Base-by-base conservation (phyloP, 2,888 invertebrate species). In the Poecilobothrus nobilitatus region DNA sequence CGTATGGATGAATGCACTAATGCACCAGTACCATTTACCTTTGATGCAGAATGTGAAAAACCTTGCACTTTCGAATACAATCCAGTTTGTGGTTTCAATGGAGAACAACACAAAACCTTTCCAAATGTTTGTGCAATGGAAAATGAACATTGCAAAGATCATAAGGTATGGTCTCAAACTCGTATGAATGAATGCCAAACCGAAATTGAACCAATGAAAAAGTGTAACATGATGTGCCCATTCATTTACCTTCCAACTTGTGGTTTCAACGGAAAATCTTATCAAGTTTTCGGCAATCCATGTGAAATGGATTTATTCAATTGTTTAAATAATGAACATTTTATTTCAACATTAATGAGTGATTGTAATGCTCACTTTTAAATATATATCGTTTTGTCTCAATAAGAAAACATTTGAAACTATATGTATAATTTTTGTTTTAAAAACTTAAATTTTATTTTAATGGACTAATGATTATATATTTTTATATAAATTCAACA, bases 91-190 rank as follows among this genome's bases (percentile, higher is more conserved):
- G 68, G 68, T 18, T 41, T 33, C 20, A 53, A 68, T 53, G 66
- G 68, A 9, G 2, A 66, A 33, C n/a, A 53, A 12, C 61, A 34
- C 22, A 63, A 53, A 67, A 21, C 64, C 0, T 68, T 67, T 9
- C 12, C 5, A 2, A 68, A 68, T 37, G 7, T 22, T 0, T 68
- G 68, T 61, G 1, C 64, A 2, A 44, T 68, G 64, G 18, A 64
- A 44, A 63, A 66, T 61, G 64, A 66, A 64, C 44, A 53, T 27
- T 68, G 68, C 37, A n/a, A 37, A 10, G n/a, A 65, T 7, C n/a
- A 37, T 18, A 9, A 53, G 2, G 53, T 12, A 53, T 53, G 53
- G 53, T 21, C 20, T 18, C 10, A 8, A 37, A 9, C n/a, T 12
- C 6, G 12, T 18, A 53, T 53, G 53, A 1, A 6, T 18, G 53